Conservation (phyloP, 1,140 invertebrate genomes). For the Venustaconcha ellipsiformis region DNA sequence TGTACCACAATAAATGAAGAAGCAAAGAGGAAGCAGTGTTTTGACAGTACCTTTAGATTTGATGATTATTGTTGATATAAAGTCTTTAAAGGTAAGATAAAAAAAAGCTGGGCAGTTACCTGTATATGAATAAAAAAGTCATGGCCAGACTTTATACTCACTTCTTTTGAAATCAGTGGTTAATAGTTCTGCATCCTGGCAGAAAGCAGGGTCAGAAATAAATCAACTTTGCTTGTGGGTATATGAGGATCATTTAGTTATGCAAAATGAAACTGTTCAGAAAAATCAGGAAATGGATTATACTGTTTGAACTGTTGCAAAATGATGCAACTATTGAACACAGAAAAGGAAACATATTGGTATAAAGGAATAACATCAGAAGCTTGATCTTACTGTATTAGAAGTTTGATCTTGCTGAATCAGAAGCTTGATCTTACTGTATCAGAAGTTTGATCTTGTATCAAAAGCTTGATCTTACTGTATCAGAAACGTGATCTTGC, state of each 20-base stretch:
- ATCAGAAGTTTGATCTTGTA: too few species aligned
- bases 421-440: too few species aligned
- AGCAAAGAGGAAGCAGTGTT: too few species aligned
- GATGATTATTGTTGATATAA: too few species aligned
- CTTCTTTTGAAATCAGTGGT: background rate
- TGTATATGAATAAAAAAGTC: background rate
- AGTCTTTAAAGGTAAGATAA: too few species aligned
- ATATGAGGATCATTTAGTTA: background rate
- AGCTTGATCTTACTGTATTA: background rate
- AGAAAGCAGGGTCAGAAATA: background rate
- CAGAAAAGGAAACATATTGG: background rate
- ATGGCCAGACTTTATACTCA: background rate
- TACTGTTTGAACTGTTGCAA: background rate
- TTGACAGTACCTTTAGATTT: too few species aligned
- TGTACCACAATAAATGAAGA: too few species aligned
- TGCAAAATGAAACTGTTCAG: background rate
- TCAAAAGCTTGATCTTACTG: too few species aligned
- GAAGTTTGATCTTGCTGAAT: background rate
- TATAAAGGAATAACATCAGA: background rate
- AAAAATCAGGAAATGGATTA: background rate
- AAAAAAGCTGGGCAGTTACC: too few species aligned
- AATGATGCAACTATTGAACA: constrained; percentile 6
- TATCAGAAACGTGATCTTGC: too few species aligned
- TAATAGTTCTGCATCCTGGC: background rate
- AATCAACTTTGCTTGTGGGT: background rate